Percentiles rank a stretch among this genome's conserved stretches.
phyloP scores from a whole-genome alignment of 2,797 vertebrate species.

The Sphenopsis melanotis region DNA sequence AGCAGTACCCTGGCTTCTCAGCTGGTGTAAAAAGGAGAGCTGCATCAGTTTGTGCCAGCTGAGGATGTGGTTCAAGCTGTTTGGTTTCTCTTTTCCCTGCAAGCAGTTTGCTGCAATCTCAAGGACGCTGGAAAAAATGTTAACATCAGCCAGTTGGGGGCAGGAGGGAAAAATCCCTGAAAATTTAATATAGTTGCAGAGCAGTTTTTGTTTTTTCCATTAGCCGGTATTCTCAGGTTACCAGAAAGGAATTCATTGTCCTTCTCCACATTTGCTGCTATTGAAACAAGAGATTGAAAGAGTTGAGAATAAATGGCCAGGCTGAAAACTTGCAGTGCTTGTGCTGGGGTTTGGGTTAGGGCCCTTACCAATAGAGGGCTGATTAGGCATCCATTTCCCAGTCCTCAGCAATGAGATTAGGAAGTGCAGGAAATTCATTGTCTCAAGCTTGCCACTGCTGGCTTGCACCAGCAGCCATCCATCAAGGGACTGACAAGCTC shows the following conservation, averaged over 20 bases:
- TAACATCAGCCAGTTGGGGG: conserved; percentile 36
- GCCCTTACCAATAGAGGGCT: background rate
- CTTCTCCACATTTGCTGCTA: background rate
- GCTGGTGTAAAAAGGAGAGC: background rate
- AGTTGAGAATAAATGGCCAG: background rate
- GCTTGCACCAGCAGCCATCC: background rate
- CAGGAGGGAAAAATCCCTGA: conserved; percentile 27
- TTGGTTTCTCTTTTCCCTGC: background rate
- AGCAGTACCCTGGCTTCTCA: background rate
- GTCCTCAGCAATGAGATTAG: background rate
- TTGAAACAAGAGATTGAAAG: conserved; percentile 14
- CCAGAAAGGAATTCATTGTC: conserved; percentile 42
- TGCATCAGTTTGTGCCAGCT: background rate
- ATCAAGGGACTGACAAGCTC: background rate
- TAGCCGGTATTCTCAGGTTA: conserved; percentile 58
- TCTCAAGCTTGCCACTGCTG: background rate
- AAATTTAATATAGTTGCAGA: conserved; percentile 39
- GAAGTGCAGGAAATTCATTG: conserved; percentile 14
- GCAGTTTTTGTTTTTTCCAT: conserved; percentile 51
- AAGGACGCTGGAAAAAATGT: conserved; percentile 11
- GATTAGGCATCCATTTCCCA: background rate
- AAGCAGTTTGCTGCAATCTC: background rate
- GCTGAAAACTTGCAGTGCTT: background rate
- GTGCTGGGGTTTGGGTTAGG: background rate
- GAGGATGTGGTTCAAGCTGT: background rate